These are phyloP conservation scores for Lithophane socia DNA, from an alignment of 2,888 invertebrate genomes.

Conservation along the genomic window DNA sequence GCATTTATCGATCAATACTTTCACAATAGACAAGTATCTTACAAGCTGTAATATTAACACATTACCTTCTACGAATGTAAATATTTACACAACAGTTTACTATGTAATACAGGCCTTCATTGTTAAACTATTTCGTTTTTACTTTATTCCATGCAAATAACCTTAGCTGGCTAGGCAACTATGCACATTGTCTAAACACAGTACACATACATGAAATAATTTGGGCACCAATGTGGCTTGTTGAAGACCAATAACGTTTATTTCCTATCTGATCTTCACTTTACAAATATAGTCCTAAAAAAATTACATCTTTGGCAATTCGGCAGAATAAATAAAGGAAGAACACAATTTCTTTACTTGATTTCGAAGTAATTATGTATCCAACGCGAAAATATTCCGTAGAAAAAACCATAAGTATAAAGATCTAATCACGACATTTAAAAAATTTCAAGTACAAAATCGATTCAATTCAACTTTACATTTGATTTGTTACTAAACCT, in stretches of 20 bases:
- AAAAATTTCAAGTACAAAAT: slow-evolving; percentile 21
- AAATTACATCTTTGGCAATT: slow-evolving; percentile 57
- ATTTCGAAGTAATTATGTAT: background rate
- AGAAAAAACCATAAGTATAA: background rate
- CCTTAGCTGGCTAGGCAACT: background rate
- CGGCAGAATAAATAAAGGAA: slow-evolving; percentile 26
- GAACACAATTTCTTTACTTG: slow-evolving; percentile 9
- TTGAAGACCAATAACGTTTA: slow-evolving; percentile 8
- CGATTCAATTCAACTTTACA: slow-evolving; percentile 18
- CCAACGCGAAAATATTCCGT: background rate
- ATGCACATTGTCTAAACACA: slow-evolving; percentile 9
- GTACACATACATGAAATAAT: slow-evolving; percentile 13
- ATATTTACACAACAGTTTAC: slow-evolving; percentile 51
- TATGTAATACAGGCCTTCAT: slow-evolving; percentile 36
- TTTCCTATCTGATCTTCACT: slow-evolving; percentile 2
- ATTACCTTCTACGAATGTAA: slow-evolving; percentile 16
- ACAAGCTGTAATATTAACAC: slow-evolving; percentile 9
- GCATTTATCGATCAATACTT: slow-evolving; percentile 8
- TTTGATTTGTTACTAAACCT: slow-evolving; percentile 18
- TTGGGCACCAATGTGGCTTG: background rate
- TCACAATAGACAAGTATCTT: background rate
- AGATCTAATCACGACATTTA: background rate
- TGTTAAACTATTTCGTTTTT: slow-evolving; percentile 4
- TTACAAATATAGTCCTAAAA: slow-evolving; percentile 26
- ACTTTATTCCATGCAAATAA: slow-evolving; percentile 1